Evolutionary conservation across 2,888 invertebrate genomes (phyloP).

Genomic region (Metacarcinus magister): DNA sequence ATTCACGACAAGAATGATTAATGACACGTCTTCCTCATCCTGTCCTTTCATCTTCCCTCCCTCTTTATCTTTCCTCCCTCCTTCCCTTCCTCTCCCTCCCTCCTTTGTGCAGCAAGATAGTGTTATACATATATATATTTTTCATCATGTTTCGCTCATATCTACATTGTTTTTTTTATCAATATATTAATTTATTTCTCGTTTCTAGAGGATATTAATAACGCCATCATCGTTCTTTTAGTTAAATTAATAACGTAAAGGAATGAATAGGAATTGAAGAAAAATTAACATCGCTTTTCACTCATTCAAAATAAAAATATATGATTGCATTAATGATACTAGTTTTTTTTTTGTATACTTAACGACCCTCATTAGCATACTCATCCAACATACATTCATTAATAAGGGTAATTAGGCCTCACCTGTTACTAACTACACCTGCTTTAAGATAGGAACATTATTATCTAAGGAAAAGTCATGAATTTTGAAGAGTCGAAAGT

Average conservation of each 20-base stretch:
- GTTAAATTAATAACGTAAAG: too few relatives aligned
- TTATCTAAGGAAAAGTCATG: background rate
- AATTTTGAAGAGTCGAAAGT: background rate
- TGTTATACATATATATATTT: background rate
- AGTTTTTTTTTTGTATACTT: background rate
- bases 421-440: background rate
- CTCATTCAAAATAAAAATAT: background rate
- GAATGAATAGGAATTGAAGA: too few relatives aligned
- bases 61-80: constrained; percentile 8
- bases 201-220: too few relatives aligned
- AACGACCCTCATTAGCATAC: background rate
- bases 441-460: background rate
- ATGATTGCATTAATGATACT: background rate
- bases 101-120: background rate
- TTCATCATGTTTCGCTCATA: background rate
- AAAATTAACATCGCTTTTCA: too few relatives aligned
- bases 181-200: background rate
- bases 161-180: background rate
- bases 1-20: background rate
- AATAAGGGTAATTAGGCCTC: background rate
- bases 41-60: constrained; percentile 5
- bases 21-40: background rate
- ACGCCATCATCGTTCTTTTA: background rate
- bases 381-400: background rate
- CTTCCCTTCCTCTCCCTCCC: background rate